phyloP scores from a whole-genome alignment of 2,797 vertebrate species.

The Mionectes olivaceus region DNA sequence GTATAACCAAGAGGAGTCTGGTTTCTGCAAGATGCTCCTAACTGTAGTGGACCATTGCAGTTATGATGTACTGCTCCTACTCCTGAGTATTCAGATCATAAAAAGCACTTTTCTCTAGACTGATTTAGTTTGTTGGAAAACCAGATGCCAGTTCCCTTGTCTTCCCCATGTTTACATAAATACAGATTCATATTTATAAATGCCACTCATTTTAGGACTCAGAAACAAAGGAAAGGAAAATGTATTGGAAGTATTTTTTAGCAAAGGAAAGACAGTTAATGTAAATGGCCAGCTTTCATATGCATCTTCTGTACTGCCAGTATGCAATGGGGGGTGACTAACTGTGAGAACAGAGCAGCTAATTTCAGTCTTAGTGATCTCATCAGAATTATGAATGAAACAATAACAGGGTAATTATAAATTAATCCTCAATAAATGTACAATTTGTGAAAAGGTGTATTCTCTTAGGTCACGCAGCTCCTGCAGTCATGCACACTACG shows the following conservation, averaged over 20 bases:
- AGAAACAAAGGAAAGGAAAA: not conserved
- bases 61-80: fast-evolving
- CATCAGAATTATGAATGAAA: not conserved
- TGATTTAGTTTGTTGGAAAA: not conserved
- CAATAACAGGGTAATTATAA: not conserved
- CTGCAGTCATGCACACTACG: not conserved
- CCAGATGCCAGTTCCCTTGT: not conserved
- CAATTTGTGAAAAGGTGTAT: not conserved
- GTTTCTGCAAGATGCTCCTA: not conserved
- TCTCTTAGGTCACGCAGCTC: not conserved
- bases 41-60: not conserved
- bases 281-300: not conserved
- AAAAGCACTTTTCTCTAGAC: not conserved
- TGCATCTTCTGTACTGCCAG: not conserved
- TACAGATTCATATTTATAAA: not conserved
- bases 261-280: not conserved
- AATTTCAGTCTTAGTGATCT: not conserved
- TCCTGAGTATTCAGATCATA: not conserved
- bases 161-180: not conserved
- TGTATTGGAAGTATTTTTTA: not conserved
- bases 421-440: not conserved
- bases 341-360: not conserved
- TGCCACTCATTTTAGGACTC: not conserved
- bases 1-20: not conserved
- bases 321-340: not conserved